Evolutionary conservation across 2,113 vertebrate species (phyloP).

Genomic region (Myanophis thanlyinensis): DNA sequence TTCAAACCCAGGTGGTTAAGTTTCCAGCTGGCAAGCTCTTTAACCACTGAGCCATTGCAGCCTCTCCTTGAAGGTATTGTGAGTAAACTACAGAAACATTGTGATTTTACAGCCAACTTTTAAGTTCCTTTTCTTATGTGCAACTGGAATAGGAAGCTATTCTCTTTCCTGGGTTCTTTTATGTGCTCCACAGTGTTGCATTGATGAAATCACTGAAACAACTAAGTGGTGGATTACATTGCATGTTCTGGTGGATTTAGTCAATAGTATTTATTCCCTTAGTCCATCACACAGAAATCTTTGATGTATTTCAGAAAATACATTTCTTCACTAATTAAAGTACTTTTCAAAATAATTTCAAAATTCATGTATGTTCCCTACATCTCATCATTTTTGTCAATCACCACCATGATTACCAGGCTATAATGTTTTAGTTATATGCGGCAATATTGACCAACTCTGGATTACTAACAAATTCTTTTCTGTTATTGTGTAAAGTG

Average conservation of each 20-base stretch:
- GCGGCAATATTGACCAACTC: background rate
- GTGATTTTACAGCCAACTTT: background rate
- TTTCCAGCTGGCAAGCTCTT: background rate
- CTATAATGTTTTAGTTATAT: background rate
- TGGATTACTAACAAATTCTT: background rate
- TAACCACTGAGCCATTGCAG: background rate
- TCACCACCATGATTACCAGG: background rate
- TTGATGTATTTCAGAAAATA: background rate
- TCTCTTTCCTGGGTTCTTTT: background rate
- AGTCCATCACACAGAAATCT: background rate
- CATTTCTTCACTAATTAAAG: background rate
- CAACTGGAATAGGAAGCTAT: background rate
- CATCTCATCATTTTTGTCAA: background rate
- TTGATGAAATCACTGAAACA: background rate
- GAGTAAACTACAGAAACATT: background rate
- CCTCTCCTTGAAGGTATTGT: background rate
- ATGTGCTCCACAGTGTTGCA: background rate
- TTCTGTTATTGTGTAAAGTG: background rate
- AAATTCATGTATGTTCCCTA: constrained; percentile 1
- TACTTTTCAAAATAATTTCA: constrained; percentile 15
- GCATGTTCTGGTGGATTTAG: background rate
- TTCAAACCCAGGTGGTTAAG: background rate
- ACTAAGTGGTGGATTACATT: background rate
- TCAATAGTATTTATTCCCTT: background rate
- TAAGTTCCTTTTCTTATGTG: background rate